Evolutionary conservation across 2,797 vertebrate genomes (phyloP).

Genomic region (Chaetophractus vellerosus): DNA sequence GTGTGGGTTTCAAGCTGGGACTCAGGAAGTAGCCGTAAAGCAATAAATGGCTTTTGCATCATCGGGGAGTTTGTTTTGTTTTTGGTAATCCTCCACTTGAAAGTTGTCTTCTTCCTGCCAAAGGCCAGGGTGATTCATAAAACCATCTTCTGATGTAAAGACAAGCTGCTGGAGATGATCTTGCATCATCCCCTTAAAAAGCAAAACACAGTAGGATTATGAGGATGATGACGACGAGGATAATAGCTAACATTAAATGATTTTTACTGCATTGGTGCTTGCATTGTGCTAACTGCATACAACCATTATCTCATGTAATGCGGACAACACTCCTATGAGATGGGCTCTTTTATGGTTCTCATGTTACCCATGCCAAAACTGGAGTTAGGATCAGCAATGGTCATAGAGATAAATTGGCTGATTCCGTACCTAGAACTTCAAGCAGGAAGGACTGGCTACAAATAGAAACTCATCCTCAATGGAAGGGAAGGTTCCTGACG

Average conservation of each 20-base stretch:
- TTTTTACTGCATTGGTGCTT: background rate
- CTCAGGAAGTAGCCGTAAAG: background rate
- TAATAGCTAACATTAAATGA: background rate
- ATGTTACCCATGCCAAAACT: background rate
- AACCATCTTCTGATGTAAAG: background rate
- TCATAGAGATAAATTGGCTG: background rate
- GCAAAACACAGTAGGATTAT: background rate
- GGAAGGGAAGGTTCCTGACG: background rate
- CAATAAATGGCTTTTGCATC: slow-evolving; percentile 30
- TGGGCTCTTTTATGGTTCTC: background rate
- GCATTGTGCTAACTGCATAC: background rate
- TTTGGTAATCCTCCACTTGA: slow-evolving; percentile 22
- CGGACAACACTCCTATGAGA: background rate
- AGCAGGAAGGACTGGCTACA: background rate
- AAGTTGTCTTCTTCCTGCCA: slow-evolving; percentile 22
- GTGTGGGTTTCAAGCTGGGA: slow-evolving; percentile 28
- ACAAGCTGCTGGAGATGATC: background rate
- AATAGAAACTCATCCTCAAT: background rate
- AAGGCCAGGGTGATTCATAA: slow-evolving; percentile 28
- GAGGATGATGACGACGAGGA: no score
- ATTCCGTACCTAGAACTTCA: background rate
- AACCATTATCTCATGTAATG: background rate
- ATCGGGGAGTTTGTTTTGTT: slow-evolving; percentile 7
- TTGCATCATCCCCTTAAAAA: background rate
- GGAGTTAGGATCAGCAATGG: background rate